A percentile compares a stretch with the other conserved stretches of the same genome.
Conservation (phyloP, 1,140 invertebrate genomes). For the Hypothenemus hampei region DNA sequence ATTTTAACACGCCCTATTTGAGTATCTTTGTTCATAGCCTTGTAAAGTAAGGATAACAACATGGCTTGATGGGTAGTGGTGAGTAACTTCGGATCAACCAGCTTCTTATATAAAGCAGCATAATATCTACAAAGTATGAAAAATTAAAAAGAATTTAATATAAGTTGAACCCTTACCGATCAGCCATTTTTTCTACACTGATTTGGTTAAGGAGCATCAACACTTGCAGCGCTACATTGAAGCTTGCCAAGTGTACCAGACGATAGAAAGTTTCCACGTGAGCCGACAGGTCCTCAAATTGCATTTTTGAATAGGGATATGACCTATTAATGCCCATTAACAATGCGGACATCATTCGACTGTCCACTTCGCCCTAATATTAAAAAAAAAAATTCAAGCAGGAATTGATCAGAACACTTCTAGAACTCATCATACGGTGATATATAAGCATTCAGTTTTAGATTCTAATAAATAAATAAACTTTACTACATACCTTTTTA, state of each 20-base stretch:
- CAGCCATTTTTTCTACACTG: conserved; percentile 50
- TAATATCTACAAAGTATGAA: conserved; percentile 66
- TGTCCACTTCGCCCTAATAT: conserved; percentile 87
- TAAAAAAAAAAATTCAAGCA: conserved; percentile 31
- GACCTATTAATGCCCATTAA: conserved; percentile 84
- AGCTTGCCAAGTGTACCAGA: conserved; percentile 78
- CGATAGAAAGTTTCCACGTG: conserved; percentile 84
- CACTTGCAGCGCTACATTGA: conserved; percentile 82
- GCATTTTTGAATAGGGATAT: conserved; percentile 69
- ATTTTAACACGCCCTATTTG: conserved; percentile 67
- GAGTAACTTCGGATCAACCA: conserved; percentile 72
- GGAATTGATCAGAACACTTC: conserved; percentile 12
- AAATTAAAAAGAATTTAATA: neutral
- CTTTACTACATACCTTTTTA: conserved; percentile 59
- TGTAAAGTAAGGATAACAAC: conserved; percentile 83
- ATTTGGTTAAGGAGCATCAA: conserved; percentile 83
- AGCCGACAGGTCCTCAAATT: conserved; percentile 53
- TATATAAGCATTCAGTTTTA: too few relatives aligned
- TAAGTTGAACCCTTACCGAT: conserved; percentile 47
- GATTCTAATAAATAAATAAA: too few relatives aligned
- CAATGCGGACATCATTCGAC: conserved; percentile 86
- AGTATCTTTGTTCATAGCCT: conserved; percentile 75
- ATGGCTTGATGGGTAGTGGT: conserved; percentile 71
- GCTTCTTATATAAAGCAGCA: conserved; percentile 81
- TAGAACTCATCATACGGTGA: too few relatives aligned